Conservation (phyloP, 2,888 invertebrate species). For the Sialis lutaria region DNA sequence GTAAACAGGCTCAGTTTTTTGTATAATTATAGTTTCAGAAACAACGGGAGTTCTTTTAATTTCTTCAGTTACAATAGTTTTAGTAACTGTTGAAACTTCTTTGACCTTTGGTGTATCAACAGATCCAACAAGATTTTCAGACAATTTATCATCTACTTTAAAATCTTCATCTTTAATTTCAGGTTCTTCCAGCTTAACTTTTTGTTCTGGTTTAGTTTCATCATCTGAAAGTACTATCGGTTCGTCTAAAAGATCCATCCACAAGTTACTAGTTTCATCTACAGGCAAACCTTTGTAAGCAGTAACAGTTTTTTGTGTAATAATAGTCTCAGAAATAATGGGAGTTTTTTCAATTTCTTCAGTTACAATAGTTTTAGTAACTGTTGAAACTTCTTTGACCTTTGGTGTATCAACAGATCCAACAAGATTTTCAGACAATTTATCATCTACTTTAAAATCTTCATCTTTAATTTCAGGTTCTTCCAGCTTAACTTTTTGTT, state of each 20-base stretch:
- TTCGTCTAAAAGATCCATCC: constrained; percentile 16
- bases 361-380: background rate
- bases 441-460: too few relatives aligned
- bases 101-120: too few relatives aligned
- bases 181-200: background rate
- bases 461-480: background rate
- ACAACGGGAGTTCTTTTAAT: too few relatives aligned
- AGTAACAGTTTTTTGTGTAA: background rate
- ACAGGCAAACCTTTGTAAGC: constrained; percentile 13
- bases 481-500: background rate
- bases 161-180: background rate
- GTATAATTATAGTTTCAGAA: background rate
- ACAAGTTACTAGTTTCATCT: constrained; percentile 11
- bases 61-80: background rate
- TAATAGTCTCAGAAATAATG: background rate
- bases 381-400: too few relatives aligned
- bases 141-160: too few relatives aligned
- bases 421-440: too few relatives aligned
- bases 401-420: too few relatives aligned
- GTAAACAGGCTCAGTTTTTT: constrained; percentile 6
- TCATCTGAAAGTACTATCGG: constrained; percentile 16
- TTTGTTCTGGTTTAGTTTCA: constrained; percentile 4
- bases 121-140: too few relatives aligned
- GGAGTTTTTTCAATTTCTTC: background rate
- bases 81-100: background rate